Conservation (phyloP, 2,888 invertebrate genomes). For the Operophtera brumata region DNA sequence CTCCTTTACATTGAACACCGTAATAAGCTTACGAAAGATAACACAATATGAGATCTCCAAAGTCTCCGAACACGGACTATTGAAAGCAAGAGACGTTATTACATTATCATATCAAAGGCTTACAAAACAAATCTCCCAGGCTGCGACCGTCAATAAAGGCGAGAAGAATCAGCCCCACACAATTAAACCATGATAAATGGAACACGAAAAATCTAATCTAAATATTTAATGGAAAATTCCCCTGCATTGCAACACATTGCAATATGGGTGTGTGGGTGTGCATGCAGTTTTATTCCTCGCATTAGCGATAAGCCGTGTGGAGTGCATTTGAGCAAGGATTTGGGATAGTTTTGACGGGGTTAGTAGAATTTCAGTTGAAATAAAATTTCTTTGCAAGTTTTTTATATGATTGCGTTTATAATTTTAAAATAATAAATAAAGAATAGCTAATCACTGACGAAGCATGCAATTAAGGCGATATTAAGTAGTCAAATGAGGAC, state of each 20-base stretch:
- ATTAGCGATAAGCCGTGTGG: slow-evolving; percentile 12
- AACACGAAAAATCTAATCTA: slow-evolving; percentile 79
- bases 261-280: slow-evolving; percentile 27
- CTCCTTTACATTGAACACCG: neutral
- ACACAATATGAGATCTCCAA: slow-evolving; percentile 12
- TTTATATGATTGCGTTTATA: too few species aligned
- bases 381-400: neutral
- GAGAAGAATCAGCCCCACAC: slow-evolving; percentile 57
- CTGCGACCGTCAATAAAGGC: slow-evolving; percentile 58
- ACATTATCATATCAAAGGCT: slow-evolving; percentile 77
- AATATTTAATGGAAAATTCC: slow-evolving; percentile 79
- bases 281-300: slow-evolving; percentile 9
- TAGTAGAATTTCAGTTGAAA: neutral
- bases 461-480: too few species aligned
- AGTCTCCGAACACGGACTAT: slow-evolving; percentile 6
- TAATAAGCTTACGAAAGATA: slow-evolving; percentile 1
- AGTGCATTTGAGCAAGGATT: slow-evolving; percentile 13
- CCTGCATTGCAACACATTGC: slow-evolving; percentile 56
- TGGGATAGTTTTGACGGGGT: slow-evolving; percentile 6
- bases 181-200: slow-evolving; percentile 79
- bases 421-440: too few species aligned
- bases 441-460: too few species aligned
- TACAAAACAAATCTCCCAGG: slow-evolving; percentile 57
- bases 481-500: too few species aligned
- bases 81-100: slow-evolving; percentile 48